Percentiles rank a stretch among this genome's conserved stretches.
Conservation (phyloP, 1,140 invertebrate genomes). For the Triops cancriformis region DNA sequence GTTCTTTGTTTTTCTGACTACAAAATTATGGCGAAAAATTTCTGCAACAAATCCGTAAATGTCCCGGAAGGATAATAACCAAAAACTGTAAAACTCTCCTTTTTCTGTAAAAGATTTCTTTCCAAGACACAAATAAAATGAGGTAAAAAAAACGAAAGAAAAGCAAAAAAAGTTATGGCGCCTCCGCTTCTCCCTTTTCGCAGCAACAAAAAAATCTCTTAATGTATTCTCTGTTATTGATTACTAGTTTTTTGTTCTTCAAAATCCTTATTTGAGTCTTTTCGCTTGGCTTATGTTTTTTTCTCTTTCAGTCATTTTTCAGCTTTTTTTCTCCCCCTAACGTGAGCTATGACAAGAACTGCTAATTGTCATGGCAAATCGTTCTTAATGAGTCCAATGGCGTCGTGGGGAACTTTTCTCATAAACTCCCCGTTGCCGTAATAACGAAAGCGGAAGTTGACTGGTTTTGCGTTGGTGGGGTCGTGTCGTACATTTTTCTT, state of each 20-base stretch:
- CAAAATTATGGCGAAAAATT: too few species aligned
- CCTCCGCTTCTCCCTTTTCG: neutral
- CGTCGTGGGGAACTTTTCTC: too few species aligned
- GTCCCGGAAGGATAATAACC: too few species aligned
- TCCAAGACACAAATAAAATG: too few species aligned
- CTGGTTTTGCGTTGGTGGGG: neutral
- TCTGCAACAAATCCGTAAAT: too few species aligned
- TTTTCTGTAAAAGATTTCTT: too few species aligned
- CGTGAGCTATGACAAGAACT: neutral
- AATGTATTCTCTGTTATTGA: neutral
- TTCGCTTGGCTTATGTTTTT: neutral
- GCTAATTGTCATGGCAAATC: neutral
- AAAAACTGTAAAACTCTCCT: too few species aligned
- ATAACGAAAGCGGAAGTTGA: conserved; percentile 2
- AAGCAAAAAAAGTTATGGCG: neutral
- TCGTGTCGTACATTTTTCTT: too few species aligned
- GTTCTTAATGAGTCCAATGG: neutral
- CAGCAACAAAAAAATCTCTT: neutral
- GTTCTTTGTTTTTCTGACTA: too few species aligned
- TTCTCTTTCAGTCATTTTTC: neutral
- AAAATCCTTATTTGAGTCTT: neutral
- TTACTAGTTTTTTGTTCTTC: neutral
- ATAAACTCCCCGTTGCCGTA: neutral
- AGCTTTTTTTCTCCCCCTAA: neutral
- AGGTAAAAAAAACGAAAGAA: neutral